Conservation (phyloP, 2,888 invertebrate genomes). For the Anoplius nigerrimus region DNA sequence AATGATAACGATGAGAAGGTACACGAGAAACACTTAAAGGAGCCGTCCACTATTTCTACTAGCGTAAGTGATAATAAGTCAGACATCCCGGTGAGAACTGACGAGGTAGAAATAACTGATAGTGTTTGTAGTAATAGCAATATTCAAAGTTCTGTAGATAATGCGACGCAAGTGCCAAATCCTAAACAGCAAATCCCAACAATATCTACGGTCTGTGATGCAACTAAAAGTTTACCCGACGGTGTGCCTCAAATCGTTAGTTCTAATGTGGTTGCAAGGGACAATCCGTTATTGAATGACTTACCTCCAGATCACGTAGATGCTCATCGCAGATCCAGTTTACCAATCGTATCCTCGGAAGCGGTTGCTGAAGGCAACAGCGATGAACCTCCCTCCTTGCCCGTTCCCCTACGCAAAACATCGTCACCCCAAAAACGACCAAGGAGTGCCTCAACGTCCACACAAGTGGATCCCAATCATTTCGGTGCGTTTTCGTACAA, state of each 20-base stretch:
- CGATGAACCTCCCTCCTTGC: conserved; percentile 72
- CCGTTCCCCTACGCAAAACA: conserved; percentile 64
- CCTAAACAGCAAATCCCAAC: conserved; percentile 78
- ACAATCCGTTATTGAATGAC: conserved; percentile 63
- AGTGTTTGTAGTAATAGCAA: conserved; percentile 72
- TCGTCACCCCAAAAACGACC: conserved; percentile 84
- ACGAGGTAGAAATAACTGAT: conserved; percentile 67
- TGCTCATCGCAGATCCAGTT: conserved; percentile 78
- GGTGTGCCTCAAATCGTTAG: conserved; percentile 73
- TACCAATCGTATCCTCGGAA: conserved; percentile 76
- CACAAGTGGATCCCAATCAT: conserved; percentile 90
- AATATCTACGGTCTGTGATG: conserved; percentile 85
- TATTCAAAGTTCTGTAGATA: conserved; percentile 72
- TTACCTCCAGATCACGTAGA: conserved; percentile 69
- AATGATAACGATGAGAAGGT: conserved; percentile 69
- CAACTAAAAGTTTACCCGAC: conserved; percentile 76
- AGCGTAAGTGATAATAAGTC: conserved; percentile 71
- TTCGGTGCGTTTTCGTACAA: conserved; percentile 79
- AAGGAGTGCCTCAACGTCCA: conserved; percentile 86
- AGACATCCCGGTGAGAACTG: conserved; percentile 60
- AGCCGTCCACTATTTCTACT: conserved; percentile 75
- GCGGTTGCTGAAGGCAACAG: conserved; percentile 63
- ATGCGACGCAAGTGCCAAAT: conserved; percentile 74
- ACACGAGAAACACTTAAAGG: conserved; percentile 66
- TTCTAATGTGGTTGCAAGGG: conserved; percentile 66